Evolutionary conservation across 2,797 vertebrate species (phyloP), one percentile per base, ranked within the genome.

Genomic region (Sebastes variabilis): DNA sequence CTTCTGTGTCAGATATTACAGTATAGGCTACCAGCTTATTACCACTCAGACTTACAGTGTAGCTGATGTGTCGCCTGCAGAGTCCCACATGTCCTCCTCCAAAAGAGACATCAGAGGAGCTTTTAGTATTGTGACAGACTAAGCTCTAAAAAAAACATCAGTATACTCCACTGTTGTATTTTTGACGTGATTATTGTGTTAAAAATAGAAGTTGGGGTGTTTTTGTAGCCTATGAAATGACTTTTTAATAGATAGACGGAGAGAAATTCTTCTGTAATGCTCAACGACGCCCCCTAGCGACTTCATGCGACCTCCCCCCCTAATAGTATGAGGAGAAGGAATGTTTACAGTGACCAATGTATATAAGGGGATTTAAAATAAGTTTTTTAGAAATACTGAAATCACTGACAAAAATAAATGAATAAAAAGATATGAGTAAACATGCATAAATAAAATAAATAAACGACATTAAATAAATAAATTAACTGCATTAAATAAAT

Each of bases 251-350:
- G 16, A 68, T 22, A 24, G 14, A 62, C 2, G 27, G n/a, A 58
- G 20, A 25, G 1, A 64, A 13, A 69, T 66, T 34, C 46, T 14
- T 62, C 2, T n/a, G n/a, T 25, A 69, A 49, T 34, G 29, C 69
- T 61, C 22, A 66, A 42, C 20, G 36, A 10, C 55, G 66, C 38
- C 73, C 42, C 46, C 80, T 80, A 66, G 80, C 12, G 73, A 30
- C 34, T n/a, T 8, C 56, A 16, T 49, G 46, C 38, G 38, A 36
- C 36, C 13, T 16, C 38, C 38, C 14, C 36, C 38, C 32, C 2
- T 16, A 16, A 42, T 16, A 42, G 38, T 1, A 42, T 42, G 38
- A 42, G 38, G 38, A 42, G 38, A 42, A 42, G 38, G 38, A 6
- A 59, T 42, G 38, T 42, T 6, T 42, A 38, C 13, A 38, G 36